Percentiles rank a stretch among this genome's conserved stretches.
Evolutionary conservation across 2,888 invertebrate species (phyloP).

Genomic region (Apotomis turbidana): DNA sequence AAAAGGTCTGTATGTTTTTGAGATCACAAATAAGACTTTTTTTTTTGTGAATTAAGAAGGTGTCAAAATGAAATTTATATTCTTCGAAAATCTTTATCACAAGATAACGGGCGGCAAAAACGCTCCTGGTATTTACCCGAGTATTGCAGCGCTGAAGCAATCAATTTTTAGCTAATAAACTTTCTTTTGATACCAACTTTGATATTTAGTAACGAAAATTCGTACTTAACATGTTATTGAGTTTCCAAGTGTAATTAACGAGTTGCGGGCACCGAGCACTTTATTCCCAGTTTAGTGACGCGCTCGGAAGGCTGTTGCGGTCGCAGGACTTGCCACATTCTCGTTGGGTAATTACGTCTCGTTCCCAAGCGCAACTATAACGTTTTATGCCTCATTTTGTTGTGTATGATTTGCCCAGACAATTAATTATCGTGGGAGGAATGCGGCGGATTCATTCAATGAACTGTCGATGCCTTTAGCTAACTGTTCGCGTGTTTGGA

Average conservation of each 20-base stretch:
- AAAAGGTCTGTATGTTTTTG: too few species aligned
- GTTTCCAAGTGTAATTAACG: conserved; percentile 74
- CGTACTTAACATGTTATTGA: conserved; percentile 63
- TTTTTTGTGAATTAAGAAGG: too few species aligned
- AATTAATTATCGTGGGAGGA: conserved; percentile 79
- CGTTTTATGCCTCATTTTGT: conserved; percentile 80
- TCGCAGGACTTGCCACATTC: conserved; percentile 79
- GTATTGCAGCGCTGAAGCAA: background rate
- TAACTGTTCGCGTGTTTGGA: conserved; percentile 52
- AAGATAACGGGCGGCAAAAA: too few species aligned
- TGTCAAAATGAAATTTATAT: too few species aligned
- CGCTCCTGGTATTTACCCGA: too few species aligned
- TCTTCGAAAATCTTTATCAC: too few species aligned
- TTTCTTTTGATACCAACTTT: conserved; percentile 40
- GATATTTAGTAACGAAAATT: conserved; percentile 51
- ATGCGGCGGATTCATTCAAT: conserved; percentile 63
- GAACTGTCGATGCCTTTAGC: conserved; percentile 52
- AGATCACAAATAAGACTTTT: too few species aligned
- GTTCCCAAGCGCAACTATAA: conserved; percentile 76
- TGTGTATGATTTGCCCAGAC: conserved; percentile 78
- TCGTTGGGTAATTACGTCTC: conserved; percentile 78
- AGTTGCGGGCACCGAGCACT: conserved; percentile 73
- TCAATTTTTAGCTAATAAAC: conserved; percentile 14
- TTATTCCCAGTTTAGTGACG: conserved; percentile 74
- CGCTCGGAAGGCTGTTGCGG: conserved; percentile 64